A percentile compares a stretch with the other conserved stretches of the same genome.
These are phyloP conservation scores for Miniopterus natalensis DNA, from an alignment of 2,113 vertebrate genomes.

Conservation along the genomic window DNA sequence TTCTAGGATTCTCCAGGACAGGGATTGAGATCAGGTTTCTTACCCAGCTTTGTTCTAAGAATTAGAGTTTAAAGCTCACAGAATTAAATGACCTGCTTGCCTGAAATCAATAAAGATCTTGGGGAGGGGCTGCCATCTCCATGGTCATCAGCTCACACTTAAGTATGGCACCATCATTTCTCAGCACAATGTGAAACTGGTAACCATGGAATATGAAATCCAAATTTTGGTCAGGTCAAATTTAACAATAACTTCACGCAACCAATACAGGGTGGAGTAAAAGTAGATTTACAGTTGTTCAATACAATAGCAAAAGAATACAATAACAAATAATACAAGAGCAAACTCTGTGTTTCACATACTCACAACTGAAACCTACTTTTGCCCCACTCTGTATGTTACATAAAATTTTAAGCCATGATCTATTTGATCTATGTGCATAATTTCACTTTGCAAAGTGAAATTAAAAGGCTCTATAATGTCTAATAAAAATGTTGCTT, in stretches of 20 bases:
- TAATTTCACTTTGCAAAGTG: conserved; percentile 83
- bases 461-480: conserved; percentile 74
- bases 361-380: neutral
- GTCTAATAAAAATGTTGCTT: conserved; percentile 56
- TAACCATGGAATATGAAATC: conserved; percentile 65
- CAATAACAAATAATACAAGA: neutral
- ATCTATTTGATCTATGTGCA: conserved; percentile 82
- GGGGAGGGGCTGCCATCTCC: neutral
- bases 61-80: neutral
- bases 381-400: conserved; percentile 46
- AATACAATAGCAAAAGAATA: neutral
- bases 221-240: conserved; percentile 81
- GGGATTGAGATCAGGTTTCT: neutral
- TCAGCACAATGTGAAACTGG: conserved; percentile 35
- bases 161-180: neutral
- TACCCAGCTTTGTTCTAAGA: conserved; percentile 3
- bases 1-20: neutral
- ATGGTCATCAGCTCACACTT: neutral
- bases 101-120: conserved; percentile 10
- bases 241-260: conserved; percentile 80
- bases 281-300: neutral
- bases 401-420: conserved; percentile 79
- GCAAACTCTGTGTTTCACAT: neutral
- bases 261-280: conserved; percentile 50
- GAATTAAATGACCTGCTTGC: conserved; percentile 1